Base-by-base conservation (phyloP, 2,113 vertebrate species). In the Alethe diademata region DNA sequence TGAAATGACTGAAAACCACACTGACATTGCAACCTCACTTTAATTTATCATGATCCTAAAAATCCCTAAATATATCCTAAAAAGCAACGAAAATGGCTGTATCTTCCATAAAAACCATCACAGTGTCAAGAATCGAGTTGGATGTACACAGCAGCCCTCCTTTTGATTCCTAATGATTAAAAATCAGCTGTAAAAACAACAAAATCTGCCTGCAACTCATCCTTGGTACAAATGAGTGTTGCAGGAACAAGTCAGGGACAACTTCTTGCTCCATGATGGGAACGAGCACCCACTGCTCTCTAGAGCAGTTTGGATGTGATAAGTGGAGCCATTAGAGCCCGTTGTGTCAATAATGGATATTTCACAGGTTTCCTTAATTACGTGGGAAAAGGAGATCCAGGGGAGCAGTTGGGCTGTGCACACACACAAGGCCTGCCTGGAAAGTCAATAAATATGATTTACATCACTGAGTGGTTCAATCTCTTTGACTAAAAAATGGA, bases 391-490 rank as follows among this genome's bases (percentile, higher is more conserved):
- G 66, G 58, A 54, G 84, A 64, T 95, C 78, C 71, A 43, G 29
- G 87, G 92, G 70, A 95, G 78, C 62, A 54, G 50, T 88, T 79
- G 58, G 38, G 50, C 47, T 90, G 40, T 48, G 65, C 54, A 51
- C 61, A 83, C 84, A 76, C 56, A 54, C 24, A 26, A 4, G 26
- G 16, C 25, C 64, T 78, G 86, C 25, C 69, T 36, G 66, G 72
- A 57, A 78, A 85, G 71, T 78, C 87, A 42, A 74, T 92, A 95
- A 80, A 79, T 94, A 66, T 83, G 78, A 94, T 90, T 94, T 76
- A 54, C 14, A 2, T 70, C 78, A 20, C 19, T 20, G 84, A 54
- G 36, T 0, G 0, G 18, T 54, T 29, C 18, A 43, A 76, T 13
- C 8, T 24, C 25, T 65, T 72, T 38, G 50, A 82, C 87, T 84